Base-by-base conservation (phyloP, 2,797 vertebrate species). In the Valencia hispanica region DNA sequence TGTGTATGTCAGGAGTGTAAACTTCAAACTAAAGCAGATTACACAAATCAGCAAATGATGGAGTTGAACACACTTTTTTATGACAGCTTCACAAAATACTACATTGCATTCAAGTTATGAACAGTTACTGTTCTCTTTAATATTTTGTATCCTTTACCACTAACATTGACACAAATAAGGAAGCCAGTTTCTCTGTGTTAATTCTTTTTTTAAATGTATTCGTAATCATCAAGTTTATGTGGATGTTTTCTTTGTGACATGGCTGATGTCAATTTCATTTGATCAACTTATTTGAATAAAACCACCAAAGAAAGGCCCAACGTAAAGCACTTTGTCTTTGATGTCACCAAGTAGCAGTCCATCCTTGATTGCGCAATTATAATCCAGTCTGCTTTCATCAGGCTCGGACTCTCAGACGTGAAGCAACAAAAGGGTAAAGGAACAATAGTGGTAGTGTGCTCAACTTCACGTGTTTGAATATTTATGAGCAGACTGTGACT, bases 361-460 rank as follows among this genome's bases (percentile, higher is more conserved):
- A 74, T 34, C 72, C 74, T 86, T 75, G 89, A 81, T 88, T 84
- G n/a, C 70, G 72, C 86, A 87, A 87, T 92, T 86, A 88, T 77
- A 36, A 68, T 68, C 78, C 82, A 87, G 84, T 20, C 72, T 74
- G 87, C 93, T 95, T 94, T 94, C 92, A 94, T 95, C 91, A 88
- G 81, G 47, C 68, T 80, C 69, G 1, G 77, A 74, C 59, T 57
- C 27, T 14, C 68, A 70, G 89, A 87, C n/a, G 22, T 79, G 82
- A 78, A 84, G 68, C 48, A 27, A 72, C 79, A 84, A 72, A 74
- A 59, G 18, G 76, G 63, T 27, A 51, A 48, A 73, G 89, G 80
- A 68, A 93, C 91, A 94, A 92, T 91, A 65, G 78, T 77, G 81
- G 2, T 84, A 88, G 73, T 92, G 88, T 92, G 79, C 61, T 93